Evolutionary conservation across 2,888 invertebrate species (phyloP).

Genomic region (Orthosia incerta): DNA sequence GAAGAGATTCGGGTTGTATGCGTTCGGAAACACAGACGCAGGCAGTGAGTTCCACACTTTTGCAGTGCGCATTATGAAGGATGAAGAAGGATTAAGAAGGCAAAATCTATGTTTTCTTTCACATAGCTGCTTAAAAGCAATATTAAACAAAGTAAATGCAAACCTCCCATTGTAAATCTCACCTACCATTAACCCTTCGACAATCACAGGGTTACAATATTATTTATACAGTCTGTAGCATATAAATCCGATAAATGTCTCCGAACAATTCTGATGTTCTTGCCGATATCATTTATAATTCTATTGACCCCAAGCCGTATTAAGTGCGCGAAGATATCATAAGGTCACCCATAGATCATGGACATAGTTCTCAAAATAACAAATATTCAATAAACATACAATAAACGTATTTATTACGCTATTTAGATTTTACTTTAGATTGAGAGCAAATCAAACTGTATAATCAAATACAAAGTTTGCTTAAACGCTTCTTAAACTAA

Average conservation of each 20-base stretch:
- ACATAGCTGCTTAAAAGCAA: not conserved
- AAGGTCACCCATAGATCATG: constrained; percentile 57
- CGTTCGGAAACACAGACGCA: no score
- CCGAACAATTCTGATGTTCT: constrained; percentile 54
- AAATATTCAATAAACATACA: constrained; percentile 66
- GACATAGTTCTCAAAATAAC: constrained; percentile 52
- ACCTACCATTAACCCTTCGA: constrained; percentile 51
- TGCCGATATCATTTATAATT: constrained; percentile 48
- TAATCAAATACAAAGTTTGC: constrained; percentile 40
- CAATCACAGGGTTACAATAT: constrained; percentile 51
- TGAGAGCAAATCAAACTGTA: constrained; percentile 64
- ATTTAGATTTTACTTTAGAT: constrained; percentile 72
- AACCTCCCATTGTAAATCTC: constrained; percentile 33
- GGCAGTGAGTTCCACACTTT: no score
- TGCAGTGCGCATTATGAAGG: no score
- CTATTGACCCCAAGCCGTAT: constrained; percentile 49
- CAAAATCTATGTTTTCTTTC: not conserved
- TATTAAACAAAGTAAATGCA: constrained; percentile 19
- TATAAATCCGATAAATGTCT: constrained; percentile 53
- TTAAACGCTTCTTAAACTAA: not conserved
- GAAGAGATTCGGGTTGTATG: no score
- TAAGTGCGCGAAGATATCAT: constrained; percentile 54
- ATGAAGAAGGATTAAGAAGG: no score
- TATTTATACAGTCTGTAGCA: constrained; percentile 37
- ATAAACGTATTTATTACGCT: constrained; percentile 67